Conservation (phyloP, 2,113 vertebrate genomes). For the Colossoma macropomum region DNA sequence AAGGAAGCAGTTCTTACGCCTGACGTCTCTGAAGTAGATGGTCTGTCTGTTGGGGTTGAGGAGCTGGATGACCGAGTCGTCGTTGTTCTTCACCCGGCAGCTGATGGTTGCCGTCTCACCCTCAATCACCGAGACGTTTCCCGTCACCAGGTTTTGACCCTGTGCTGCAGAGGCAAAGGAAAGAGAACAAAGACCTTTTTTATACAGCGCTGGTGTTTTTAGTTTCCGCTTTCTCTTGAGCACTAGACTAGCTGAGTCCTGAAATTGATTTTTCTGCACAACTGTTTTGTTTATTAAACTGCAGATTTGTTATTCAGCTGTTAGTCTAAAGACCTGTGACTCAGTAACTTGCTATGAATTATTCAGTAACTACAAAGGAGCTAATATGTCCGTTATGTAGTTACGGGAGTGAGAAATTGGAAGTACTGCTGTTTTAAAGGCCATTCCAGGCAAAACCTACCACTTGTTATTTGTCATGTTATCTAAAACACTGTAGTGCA, state of each 20-base stretch:
- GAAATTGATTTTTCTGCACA: not conserved
- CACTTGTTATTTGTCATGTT: no score
- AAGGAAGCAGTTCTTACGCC: conserved; percentile 89
- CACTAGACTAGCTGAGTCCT: not conserved
- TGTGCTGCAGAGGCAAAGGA: conserved; percentile 62
- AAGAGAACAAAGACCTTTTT: conserved; percentile 65
- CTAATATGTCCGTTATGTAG: no score
- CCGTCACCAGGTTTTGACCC: conserved; percentile 94
- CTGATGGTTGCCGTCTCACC: conserved; percentile 81
- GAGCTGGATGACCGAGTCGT: conserved; percentile 98
- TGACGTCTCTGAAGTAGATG: conserved; percentile 90
- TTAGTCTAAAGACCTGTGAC: no score
- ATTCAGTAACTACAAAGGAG: no score
- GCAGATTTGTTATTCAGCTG: no score
- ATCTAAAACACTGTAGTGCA: no score
- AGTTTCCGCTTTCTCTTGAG: not conserved
- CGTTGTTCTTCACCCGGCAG: conserved; percentile 87
- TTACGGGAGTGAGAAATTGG: not conserved
- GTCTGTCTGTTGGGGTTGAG: conserved; percentile 97
- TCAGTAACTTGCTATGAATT: no score
- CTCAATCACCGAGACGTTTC: conserved; percentile 82
- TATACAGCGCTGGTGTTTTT: not conserved
- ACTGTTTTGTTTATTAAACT: not conserved
- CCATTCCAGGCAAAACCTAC: no score
- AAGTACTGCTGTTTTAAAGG: no score